Evolutionary conservation across 2,888 invertebrate species (phyloP), one percentile per base, ranked within the genome.

Genomic region (Carcina quercana): DNA sequence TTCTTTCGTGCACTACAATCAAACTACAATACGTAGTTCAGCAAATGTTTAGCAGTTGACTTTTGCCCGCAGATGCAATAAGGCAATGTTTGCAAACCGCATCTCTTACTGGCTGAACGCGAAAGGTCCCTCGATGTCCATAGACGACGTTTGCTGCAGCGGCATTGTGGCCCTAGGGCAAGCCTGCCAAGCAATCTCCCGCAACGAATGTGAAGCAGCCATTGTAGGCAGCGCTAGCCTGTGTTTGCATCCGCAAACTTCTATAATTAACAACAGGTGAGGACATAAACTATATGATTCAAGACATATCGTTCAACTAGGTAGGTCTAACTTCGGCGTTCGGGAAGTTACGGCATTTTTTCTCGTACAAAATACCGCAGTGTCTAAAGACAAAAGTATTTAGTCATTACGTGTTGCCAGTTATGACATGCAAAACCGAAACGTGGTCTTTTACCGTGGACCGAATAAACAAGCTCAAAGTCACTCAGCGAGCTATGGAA

Each of bases 211-310:
- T 30, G 78, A 78, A 12, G 65, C 71, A 0, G 90, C 90, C 7
- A 71, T 90, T 14, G 89, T 90, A 2, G 89, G 86, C 1, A 89
- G 88, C 1, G 63, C 78, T 5, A 86, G 83, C 42, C 47, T 25
- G 14, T 7, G 6, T 22, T 7, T 22, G 6, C 22, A 22, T 22
- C 7, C n/a, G 22, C n/a, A 3, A 3, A 22, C 6, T 5, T 22
- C 10, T 7, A 22, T 22, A 22, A 3, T n/a, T 22, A 7, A 7
- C 22, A 22, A 22, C 3, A 22, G 17, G 10, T 10, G 5, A 22
- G 22, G 7, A 21, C 12, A 5, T 22, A 22, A 22, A 2, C 5
- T 22, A 22, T 10, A 22, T 10, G 5, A 10, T 2, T 22, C 5
- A 10, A 22, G 2, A n/a, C 10, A n/a, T 22, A 22, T 22, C 10